phyloP scores from a whole-genome alignment of 2,888 invertebrate genomes.

The Campoletis raptor region DNA sequence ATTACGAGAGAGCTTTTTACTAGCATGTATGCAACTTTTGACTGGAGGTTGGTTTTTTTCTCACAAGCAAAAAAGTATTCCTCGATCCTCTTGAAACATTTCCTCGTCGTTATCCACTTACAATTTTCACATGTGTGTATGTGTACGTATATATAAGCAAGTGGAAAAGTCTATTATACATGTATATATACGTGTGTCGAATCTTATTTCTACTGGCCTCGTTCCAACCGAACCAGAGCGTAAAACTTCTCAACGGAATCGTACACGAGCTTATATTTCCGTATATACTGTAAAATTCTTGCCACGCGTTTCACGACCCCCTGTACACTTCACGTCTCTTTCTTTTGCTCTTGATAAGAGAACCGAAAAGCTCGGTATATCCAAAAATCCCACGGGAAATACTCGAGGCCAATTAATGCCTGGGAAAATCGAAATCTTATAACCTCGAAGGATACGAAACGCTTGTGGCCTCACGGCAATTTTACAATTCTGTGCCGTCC shows the following conservation, averaged over 20 bases:
- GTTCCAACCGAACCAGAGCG: slow-evolving; percentile 49
- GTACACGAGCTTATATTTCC: slow-evolving; percentile 49
- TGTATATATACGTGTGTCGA: slow-evolving; percentile 1
- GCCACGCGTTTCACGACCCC: slow-evolving; percentile 19
- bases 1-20: slow-evolving; percentile 52
- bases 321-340: background rate
- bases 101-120: slow-evolving; percentile 45
- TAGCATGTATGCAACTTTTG: slow-evolving; percentile 54
- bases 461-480: slow-evolving; percentile 56
- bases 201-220: slow-evolving; percentile 59
- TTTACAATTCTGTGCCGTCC: slow-evolving; percentile 36
- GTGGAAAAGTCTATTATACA: slow-evolving; percentile 16
- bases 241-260: slow-evolving; percentile 64
- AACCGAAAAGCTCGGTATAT: slow-evolving; percentile 36
- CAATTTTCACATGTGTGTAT: slow-evolving; percentile 33
- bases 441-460: slow-evolving; percentile 74
- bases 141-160: slow-evolving; percentile 11
- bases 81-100: slow-evolving; percentile 56
- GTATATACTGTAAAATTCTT: slow-evolving; percentile 34
- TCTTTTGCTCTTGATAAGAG: slow-evolving; percentile 26
- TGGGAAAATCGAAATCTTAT: slow-evolving; percentile 82
- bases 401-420: slow-evolving; percentile 82
- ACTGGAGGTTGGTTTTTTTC: slow-evolving; percentile 23
- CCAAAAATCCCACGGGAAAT: slow-evolving; percentile 81
- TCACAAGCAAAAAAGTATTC: slow-evolving; percentile 28